Evolutionary conservation across 1,140 invertebrate genomes (phyloP), one percentile per base, ranked within the genome.

Genomic region (Papilio machaon): DNA sequence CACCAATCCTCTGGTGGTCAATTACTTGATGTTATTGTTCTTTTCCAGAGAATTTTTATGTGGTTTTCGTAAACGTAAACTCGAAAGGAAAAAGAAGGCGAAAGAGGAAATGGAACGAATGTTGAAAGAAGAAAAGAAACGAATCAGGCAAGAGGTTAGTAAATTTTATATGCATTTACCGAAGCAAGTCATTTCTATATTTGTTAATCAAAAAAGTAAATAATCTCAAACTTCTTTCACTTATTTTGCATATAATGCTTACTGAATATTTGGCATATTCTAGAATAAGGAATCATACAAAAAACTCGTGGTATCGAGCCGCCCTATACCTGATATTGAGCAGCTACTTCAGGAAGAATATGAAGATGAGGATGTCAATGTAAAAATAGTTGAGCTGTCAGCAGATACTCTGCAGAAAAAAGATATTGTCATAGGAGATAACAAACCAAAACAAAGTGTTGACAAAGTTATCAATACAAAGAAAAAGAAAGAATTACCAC

Each of bases 1-100:
- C 47, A 11, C 47, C 2, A 49, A 49, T 49, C 47, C 17, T 58
- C 17, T 54, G 15, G 52, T 54, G 17, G 52, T 54, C 4, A 4
- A 43, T 83, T 47, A 80, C 11, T 58, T 35, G 35, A 35, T 70
- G 52, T 70, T 78, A 52, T 80, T 81, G 52, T 64, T 82, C 74
- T 78, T 81, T 91, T 92, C 78, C 81, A 95, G 95, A 91, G 97
- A 97, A 58, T 98, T 97, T 90, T 92, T 98, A 49, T 96, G 96
- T 80, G 97, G 97, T 8, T 98, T 98, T 92, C 97, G 95, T 64
- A 97, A 97, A 91, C 93, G 97, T 83, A 98, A 98, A 89, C 86
- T 97, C 23, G 95, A 97, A 89, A 94, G 97, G 80, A 96, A 96
- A 83, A 96, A 96, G 85, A 96, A 96, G 85, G 97, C 97, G 1